phyloP scores from a whole-genome alignment of 2,797 vertebrate species.

The Thalassophryne amazonica region DNA sequence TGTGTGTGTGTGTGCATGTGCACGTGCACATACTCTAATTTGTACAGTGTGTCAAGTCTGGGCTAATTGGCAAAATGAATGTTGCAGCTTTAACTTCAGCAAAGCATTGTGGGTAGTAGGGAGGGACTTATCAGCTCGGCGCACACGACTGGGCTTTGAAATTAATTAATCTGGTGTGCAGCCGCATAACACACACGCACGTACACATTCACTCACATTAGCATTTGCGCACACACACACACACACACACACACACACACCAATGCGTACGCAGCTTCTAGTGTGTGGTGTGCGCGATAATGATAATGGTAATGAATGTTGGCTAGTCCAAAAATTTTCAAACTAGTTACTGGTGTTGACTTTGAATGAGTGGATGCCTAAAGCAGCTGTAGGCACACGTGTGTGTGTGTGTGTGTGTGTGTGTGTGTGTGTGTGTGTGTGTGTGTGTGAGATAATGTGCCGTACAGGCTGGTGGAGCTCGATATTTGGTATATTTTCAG shows the following conservation, averaged over 20 bases:
- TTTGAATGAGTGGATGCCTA: constrained; percentile 53
- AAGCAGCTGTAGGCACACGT: constrained; percentile 35
- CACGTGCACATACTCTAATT: constrained; percentile 51
- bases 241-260: not conserved
- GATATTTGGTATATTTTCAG: constrained; percentile 6
- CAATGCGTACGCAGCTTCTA: constrained; percentile 8
- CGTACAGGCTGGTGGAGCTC: constrained; percentile 34
- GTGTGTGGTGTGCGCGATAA: constrained; percentile 65
- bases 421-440: constrained; percentile 2
- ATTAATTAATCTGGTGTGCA: constrained; percentile 78
- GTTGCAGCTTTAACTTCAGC: constrained; percentile 67
- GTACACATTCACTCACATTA: constrained; percentile 33
- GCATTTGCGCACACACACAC: constrained; percentile 3
- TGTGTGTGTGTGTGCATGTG: constrained; percentile 5
- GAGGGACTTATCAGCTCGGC: constrained; percentile 79
- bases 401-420: constrained; percentile 19
- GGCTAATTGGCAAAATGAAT: constrained; percentile 80
- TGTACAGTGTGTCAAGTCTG: constrained; percentile 77
- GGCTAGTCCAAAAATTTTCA: constrained; percentile 61
- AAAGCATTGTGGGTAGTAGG: constrained; percentile 78
- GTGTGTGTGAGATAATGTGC: constrained; percentile 15
- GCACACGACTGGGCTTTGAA: constrained; percentile 77
- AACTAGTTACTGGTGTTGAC: constrained; percentile 61
- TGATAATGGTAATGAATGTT: constrained; percentile 75
- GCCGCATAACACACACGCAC: constrained; percentile 58